Evolutionary conservation across 2,113 vertebrate genomes (phyloP), one percentile per base, ranked within the genome.

Genomic region (Octodon degus): DNA sequence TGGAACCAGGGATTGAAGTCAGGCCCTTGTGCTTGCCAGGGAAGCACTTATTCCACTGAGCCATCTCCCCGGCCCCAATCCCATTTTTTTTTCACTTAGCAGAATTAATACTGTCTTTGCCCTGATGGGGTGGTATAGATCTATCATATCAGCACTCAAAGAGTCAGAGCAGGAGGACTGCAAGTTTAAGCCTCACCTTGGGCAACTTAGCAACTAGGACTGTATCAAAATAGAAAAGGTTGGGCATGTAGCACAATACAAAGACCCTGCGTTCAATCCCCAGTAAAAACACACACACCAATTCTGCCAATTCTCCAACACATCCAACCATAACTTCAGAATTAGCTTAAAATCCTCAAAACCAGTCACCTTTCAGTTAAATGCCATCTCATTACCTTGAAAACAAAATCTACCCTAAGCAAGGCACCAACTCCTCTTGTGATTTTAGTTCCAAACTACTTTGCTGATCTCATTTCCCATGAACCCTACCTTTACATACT

Each of bases 341-440:
- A 96, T 60, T 47, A 77, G 47, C 72, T 92, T 95, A 47, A 87
- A 58, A 72, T 24, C 55, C 58, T n/a, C 7, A 85, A 76, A 67
- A 92, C 82, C 62, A 92, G 68, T 68, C 19, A 83, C 27, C 47
- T 94, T 89, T 89, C 60, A 79, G 22, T 91, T 89, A 86, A 95
- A 87, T 9, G 32, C 2, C 65, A 63, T 6, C 68, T 58, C 25
- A 86, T 89, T 80, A 92, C 24, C 68, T 58, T 47, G 37, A 93
- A 77, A 94, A 47, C 2, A 62, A 92, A 93, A 96, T 2, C 47
- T 87, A 34, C 37, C 32, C 85, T 82, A 67, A 95, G 65, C 2
- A 12, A 55, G 53, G 47, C 55, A 93, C 22, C 80, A 89, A 20
- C 1, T 1, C 37, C 40, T 53, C 40, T 60, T 65, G 27, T 81